Base-by-base conservation (phyloP, 2,113 vertebrate species). In the Scomber scombrus region DNA sequence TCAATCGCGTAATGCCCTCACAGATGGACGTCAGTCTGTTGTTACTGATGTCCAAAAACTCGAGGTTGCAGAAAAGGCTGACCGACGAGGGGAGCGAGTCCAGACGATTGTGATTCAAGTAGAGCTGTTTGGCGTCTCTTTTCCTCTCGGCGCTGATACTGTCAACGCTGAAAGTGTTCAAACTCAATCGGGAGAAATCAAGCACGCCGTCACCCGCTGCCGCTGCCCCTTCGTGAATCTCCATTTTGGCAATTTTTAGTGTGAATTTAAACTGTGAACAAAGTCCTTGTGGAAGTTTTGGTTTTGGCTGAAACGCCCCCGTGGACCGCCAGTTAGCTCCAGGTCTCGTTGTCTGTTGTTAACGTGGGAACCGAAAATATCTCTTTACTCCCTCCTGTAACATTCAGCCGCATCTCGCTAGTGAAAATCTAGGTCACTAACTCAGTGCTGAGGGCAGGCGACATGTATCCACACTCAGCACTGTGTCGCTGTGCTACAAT, bases 41-140 rank as follows among this genome's bases (percentile, higher is more conserved):
- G 85, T 95, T 96, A 93, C 97, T 99, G 89, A 99, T 95, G 91
- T 99, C 97, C 91, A 99, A 78, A 84, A 96, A 94, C 91, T 96
- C 95, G 11, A 99, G 94, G 80, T 95, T 95, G 74, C 89, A 93
- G 91, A 99, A 98, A 31, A 81, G 67, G 79, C 92, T 89, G 66
- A 98, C n/a, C 3, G 92, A 93, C 13, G 85, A 92, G 81, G 95
- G 95, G 16, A 99, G 92, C 45, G 93, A 90, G 75, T 73, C 61
- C 23, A 98, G 87, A 2, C 95, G 93, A 92, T 96, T 97, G 80
- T 96, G 93, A 6, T 95, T 93, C 82, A 98, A 84, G 88, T 96
- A 95, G 50, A 99, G 87, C 47, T 96, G 96, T 12, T 87, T 92
- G 16, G 96, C 90, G 69, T 96, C 95, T 3, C 90, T 90, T 80